Conservation (phyloP, 2,888 invertebrate genomes). For the Siphlonurus alternatus region DNA sequence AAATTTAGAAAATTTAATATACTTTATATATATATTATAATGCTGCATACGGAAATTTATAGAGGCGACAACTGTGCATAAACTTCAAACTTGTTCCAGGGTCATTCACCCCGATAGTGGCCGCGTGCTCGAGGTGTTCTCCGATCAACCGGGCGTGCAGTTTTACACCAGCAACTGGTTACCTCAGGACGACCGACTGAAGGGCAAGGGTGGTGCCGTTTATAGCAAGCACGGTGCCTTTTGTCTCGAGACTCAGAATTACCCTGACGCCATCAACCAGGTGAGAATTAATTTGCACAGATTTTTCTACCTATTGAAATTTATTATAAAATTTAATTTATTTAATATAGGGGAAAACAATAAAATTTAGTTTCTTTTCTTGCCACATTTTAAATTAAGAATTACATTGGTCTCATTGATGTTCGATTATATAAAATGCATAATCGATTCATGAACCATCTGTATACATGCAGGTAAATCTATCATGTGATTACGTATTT, state of each 20-base stretch:
- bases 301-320: background rate
- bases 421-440: too few species aligned
- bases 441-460: too few species aligned
- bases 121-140: slow-evolving; percentile 58
- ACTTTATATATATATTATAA: background rate
- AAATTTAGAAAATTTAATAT: background rate
- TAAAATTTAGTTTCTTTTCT: background rate
- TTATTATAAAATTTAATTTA: background rate
- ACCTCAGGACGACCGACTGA: slow-evolving; percentile 26
- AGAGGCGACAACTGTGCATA: too few species aligned
- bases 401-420: too few species aligned
- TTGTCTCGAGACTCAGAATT: slow-evolving; percentile 84
- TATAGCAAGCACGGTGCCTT: slow-evolving; percentile 67
- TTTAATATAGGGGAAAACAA: background rate
- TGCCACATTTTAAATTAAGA: too few species aligned
- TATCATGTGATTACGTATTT: too few species aligned
- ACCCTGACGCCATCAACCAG: slow-evolving; percentile 77
- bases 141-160: slow-evolving; percentile 81
- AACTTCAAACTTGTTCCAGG: slow-evolving; percentile 22
- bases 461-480: too few species aligned
- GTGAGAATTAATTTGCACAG: slow-evolving; percentile 31
- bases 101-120: slow-evolving; percentile 50
- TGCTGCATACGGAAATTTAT: too few species aligned
- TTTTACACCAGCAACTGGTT: slow-evolving; percentile 70
- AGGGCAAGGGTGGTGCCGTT: slow-evolving; percentile 50